These are phyloP conservation scores for Diplodus puntazzo DNA, from an alignment of 2,797 vertebrate genomes.

Conservation along the genomic window DNA sequence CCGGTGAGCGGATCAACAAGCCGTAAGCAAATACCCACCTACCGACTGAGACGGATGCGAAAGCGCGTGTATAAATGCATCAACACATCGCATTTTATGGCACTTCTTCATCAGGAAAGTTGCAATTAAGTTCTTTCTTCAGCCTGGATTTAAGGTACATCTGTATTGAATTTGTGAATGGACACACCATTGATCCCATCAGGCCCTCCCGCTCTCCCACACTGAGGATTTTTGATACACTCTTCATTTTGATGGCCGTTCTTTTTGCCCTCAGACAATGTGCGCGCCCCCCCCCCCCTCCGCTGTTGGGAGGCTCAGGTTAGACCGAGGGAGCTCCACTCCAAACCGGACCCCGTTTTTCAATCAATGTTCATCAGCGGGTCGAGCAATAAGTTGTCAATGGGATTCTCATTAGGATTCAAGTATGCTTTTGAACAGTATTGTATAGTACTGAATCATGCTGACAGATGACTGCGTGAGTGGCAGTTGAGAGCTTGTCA, in stretches of 20 bases:
- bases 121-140: background rate
- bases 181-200: conserved; percentile 43
- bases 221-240: conserved; percentile 22
- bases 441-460: conserved; percentile 63
- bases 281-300: background rate
- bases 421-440: conserved; percentile 76
- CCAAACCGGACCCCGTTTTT: conserved; percentile 53
- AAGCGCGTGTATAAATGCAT: conserved; percentile 8
- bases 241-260: conserved; percentile 34
- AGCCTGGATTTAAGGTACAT: background rate
- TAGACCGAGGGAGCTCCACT: conserved; percentile 53
- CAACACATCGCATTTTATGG: background rate
- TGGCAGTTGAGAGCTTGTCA: conserved; percentile 77
- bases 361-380: conserved; percentile 78
- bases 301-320: conserved; percentile 28
- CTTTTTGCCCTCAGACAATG: background rate
- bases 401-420: conserved; percentile 83
- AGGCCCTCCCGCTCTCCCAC: conserved; percentile 15
- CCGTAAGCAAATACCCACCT: conserved; percentile 40
- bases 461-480: conserved; percentile 79
- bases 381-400: conserved; percentile 75
- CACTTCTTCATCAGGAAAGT: background rate
- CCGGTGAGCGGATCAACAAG: conserved; percentile 54
- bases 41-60: conserved; percentile 1
- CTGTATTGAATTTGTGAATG: conserved; percentile 18